phyloP scores from a whole-genome alignment of 2,888 invertebrate species.

The Cephus nigrinus region DNA sequence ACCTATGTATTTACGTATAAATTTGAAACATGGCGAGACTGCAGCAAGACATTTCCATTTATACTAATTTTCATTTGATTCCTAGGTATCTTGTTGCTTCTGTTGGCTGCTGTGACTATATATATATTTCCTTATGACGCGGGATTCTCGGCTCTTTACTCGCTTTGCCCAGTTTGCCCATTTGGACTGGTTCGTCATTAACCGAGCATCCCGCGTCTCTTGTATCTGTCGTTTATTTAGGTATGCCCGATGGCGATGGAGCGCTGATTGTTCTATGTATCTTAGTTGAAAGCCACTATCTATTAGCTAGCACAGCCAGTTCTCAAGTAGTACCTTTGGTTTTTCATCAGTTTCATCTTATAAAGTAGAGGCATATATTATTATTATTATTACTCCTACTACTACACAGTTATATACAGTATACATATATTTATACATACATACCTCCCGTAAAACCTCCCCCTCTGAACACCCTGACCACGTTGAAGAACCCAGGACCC shows the following conservation, averaged over 20 bases:
- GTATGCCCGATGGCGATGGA: conserved; percentile 31
- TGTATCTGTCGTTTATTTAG: conserved; percentile 24
- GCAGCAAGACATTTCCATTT: too few species aligned
- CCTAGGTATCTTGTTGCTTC: conserved; percentile 44
- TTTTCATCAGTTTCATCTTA: too few species aligned
- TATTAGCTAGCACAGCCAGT: conserved; percentile 29
- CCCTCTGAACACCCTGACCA: too few species aligned
- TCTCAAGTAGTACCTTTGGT: too few species aligned
- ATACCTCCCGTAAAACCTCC: too few species aligned
- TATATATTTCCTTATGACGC: not conserved
- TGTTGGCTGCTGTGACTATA: conserved; percentile 43
- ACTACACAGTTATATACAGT: too few species aligned
- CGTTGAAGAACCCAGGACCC: too few species aligned
- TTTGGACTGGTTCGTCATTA: not conserved
- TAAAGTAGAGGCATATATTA: too few species aligned
- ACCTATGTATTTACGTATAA: not conserved
- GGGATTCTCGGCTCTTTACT: too few species aligned
- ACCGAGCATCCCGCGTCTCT: not conserved
- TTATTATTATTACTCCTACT: too few species aligned
- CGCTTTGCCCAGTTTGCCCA: too few species aligned
- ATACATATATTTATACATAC: too few species aligned
- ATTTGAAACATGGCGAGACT: conserved; percentile 4
- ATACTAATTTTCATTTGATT: conserved; percentile 32
- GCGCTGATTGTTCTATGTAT: conserved; percentile 31
- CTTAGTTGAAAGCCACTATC: conserved; percentile 36